Conservation (phyloP, 2,888 invertebrate species). For the Biston stratarius region DNA sequence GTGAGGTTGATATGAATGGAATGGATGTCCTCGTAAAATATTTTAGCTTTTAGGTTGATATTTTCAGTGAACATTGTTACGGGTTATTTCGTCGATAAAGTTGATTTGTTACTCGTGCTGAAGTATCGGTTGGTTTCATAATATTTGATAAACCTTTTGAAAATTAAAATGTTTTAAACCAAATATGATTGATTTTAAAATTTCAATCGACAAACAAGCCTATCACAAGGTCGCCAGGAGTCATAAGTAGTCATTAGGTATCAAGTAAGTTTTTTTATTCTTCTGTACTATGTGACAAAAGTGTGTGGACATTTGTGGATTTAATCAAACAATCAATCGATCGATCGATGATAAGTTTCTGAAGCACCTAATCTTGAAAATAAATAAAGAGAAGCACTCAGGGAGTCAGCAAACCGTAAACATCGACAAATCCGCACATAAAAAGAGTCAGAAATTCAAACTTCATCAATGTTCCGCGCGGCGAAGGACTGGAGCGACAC, state of each 20-base stretch:
- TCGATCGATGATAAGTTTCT: neutral
- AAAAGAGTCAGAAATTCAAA: constrained; percentile 44
- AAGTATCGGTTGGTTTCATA: neutral
- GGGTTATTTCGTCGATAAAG: constrained; percentile 21
- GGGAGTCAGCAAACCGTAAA: constrained; percentile 35
- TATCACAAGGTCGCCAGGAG: too few relatives aligned
- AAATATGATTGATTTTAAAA: neutral
- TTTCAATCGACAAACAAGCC: neutral
- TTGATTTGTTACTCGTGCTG: constrained; percentile 14
- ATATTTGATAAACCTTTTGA: too few relatives aligned
- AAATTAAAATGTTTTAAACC: too few relatives aligned
- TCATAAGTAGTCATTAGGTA: too few relatives aligned
- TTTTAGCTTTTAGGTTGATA: constrained; percentile 32
- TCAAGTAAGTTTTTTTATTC: too few relatives aligned
- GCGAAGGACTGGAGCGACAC: constrained; percentile 52
- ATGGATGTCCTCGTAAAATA: constrained; percentile 35
- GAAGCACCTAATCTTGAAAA: constrained; percentile 7
- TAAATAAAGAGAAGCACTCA: constrained; percentile 20
- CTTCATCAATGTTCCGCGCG: constrained; percentile 51
- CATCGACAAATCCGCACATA: constrained; percentile 39
- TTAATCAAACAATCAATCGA: neutral
- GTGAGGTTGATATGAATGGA: constrained; percentile 35
- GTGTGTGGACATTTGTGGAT: too few relatives aligned
- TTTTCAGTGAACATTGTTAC: constrained; percentile 30
- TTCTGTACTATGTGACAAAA: too few relatives aligned